Evolutionary conservation across 2,888 invertebrate species (phyloP), one percentile per base, ranked within the genome.

Genomic region (Ormyrus thymus): DNA sequence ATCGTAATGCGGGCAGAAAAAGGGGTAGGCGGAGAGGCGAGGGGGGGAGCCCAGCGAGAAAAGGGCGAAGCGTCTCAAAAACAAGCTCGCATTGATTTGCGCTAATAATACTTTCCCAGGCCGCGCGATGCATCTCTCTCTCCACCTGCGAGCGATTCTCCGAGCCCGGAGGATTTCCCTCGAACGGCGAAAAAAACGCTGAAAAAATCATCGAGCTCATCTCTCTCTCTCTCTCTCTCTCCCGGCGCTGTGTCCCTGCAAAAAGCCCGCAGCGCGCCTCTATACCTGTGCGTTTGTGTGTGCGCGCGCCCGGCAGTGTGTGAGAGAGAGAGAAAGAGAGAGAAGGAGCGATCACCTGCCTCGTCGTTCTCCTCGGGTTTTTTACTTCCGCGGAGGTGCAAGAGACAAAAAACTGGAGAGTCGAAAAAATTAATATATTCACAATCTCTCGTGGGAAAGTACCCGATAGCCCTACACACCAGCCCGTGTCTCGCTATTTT

Each of bases 401-500:
- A 29, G 78, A 51, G 62, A 66, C 76, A 79, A 76, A 81, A 78
- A 78, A 81, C 69, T 29, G 43, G 69, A 15, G 78, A 72, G 74
- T 76, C 74, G 79, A 82, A 82, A 82, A 82, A 82, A 81, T 82
- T 82, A 79, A 81, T 82, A 77, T 81, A 82, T 82, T 82, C 82
- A 82, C 82, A 53, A 77, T 79, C 73, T 78, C 76, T 79, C 81
- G 81, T 81, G 81, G 81, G 81, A 81, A 81, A 78, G 81, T 56
- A 29, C 66, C 61, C 65, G 61, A 73, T 80, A 50, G 48, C 73
- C 71, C 15, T 50, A 48, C 10, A 1, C 50, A 1, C 13, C 62
- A 66, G n/a, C 50, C 51, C 4, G 55, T 55, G 45, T 11, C 46
- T 43, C 7, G 29, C 29, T 43, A 45, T 61, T 61, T 61, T 5